Evolutionary conservation across 53 echinoderm and acorn worm species (phyloP).

Genomic region (Astropecten irregularis): DNA sequence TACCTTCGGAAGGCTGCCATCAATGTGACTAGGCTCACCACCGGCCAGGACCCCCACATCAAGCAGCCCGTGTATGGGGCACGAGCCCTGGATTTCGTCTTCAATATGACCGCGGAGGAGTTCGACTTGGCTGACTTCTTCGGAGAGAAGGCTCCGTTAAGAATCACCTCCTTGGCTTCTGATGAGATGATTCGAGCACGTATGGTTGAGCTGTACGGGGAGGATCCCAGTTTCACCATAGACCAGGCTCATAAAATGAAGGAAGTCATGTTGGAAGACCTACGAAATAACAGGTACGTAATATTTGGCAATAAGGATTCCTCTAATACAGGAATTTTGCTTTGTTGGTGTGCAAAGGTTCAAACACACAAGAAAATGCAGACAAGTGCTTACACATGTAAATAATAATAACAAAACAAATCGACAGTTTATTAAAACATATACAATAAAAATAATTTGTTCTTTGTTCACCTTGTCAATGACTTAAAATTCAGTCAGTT

Average conservation of each 20-base stretch:
- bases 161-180: conserved; percentile 39
- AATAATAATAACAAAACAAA: too few species aligned
- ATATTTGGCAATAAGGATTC: too few species aligned
- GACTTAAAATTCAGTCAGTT: too few species aligned
- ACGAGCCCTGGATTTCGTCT: conserved; percentile 59
- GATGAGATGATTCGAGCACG: conserved; percentile 31
- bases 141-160: conserved; percentile 32
- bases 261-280: conserved; percentile 53
- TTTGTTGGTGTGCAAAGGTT: too few species aligned
- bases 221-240: conserved; percentile 31
- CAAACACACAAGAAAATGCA: too few species aligned
- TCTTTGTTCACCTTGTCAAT: too few species aligned
- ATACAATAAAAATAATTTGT: too few species aligned
- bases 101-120: conserved; percentile 23
- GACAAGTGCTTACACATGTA: too few species aligned
- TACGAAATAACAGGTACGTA: conserved; percentile 44
- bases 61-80: conserved; percentile 69
- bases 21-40: conserved; percentile 57
- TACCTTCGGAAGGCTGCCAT: conserved; percentile 62
- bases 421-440: too few species aligned
- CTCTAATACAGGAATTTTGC: too few species aligned
- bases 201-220: conserved; percentile 40
- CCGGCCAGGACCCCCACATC: conserved; percentile 38
- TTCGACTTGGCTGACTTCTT: too few species aligned
- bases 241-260: too few species aligned